These are phyloP conservation scores for Bembecia ichneumoniformis DNA, from an alignment of 2,888 invertebrate species.

Conservation along the genomic window DNA sequence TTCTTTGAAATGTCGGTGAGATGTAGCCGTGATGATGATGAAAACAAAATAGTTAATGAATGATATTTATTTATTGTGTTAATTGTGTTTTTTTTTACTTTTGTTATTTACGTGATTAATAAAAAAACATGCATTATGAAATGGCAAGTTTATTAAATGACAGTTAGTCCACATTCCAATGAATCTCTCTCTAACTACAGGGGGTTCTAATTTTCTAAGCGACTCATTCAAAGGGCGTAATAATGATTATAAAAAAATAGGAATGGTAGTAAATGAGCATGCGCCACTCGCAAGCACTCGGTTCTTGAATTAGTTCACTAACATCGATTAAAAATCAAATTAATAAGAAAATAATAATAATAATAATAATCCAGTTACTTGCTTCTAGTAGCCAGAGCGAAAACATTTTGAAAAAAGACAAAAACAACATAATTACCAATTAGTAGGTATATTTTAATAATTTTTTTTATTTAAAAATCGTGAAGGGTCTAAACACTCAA, in stretches of 20 bases:
- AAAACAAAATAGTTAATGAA: background rate
- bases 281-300: conserved; percentile 53
- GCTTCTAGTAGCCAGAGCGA: conserved; percentile 73
- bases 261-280: conserved; percentile 27
- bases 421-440: conserved; percentile 36
- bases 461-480: conserved; percentile 13
- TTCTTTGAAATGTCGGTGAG: conserved; percentile 49
- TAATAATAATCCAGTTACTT: conserved; percentile 47
- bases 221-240: conserved; percentile 47
- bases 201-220: conserved; percentile 51
- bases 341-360: conserved; percentile 19
- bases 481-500: conserved; percentile 1
- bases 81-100: too few relatives aligned
- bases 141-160: background rate
- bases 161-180: conserved; percentile 39
- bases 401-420: conserved; percentile 45
- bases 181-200: conserved; percentile 63
- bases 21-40: background rate
- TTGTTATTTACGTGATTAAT: too few relatives aligned
- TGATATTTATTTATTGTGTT: too few relatives aligned
- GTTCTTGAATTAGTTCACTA: conserved; percentile 33
- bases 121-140: background rate
- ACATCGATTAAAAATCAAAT: conserved; percentile 37
- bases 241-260: conserved; percentile 18
- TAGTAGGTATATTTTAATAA: conserved; percentile 29